A percentile compares a stretch with the other conserved stretches of the same genome.
Conservation (phyloP, 2,888 invertebrate species). For the Lacanobia oleracea region DNA sequence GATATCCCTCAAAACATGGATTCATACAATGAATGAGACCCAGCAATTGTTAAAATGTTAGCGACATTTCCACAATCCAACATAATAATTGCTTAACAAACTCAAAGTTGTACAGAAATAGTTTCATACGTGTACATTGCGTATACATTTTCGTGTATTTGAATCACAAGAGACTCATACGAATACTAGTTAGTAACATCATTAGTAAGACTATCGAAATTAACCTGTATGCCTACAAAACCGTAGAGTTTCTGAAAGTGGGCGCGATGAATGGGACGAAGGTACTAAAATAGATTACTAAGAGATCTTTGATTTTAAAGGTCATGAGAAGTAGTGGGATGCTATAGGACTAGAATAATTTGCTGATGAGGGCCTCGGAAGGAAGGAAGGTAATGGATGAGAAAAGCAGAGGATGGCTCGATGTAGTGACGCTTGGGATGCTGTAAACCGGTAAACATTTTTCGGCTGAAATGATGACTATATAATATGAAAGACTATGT, state of each 20-base stretch:
- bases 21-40: background rate
- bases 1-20: too few relatives aligned
- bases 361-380: too few relatives aligned
- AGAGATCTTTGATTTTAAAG: background rate
- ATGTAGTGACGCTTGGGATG: too few relatives aligned
- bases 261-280: background rate
- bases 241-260: background rate
- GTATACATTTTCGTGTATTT: slow-evolving; percentile 30
- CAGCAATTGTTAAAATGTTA: too few relatives aligned
- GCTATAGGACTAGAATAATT: background rate
- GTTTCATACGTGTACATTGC: slow-evolving; percentile 9
- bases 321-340: background rate
- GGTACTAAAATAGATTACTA: background rate
- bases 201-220: slow-evolving; percentile 2
- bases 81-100: slow-evolving; percentile 8
- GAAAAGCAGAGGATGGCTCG: too few relatives aligned
- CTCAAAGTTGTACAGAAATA: slow-evolving; percentile 5
- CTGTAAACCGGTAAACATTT: too few relatives aligned
- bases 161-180: slow-evolving; percentile 21
- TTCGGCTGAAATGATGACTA: too few relatives aligned
- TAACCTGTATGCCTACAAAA: background rate
- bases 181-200: slow-evolving; percentile 13
- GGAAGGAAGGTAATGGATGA: too few relatives aligned
- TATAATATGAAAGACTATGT: too few relatives aligned
- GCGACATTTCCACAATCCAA: background rate